A percentile compares a stretch with the other conserved stretches of the same genome.
Evolutionary conservation across 2,797 vertebrate species (phyloP).

Genomic region (Fringilla coelebs): DNA sequence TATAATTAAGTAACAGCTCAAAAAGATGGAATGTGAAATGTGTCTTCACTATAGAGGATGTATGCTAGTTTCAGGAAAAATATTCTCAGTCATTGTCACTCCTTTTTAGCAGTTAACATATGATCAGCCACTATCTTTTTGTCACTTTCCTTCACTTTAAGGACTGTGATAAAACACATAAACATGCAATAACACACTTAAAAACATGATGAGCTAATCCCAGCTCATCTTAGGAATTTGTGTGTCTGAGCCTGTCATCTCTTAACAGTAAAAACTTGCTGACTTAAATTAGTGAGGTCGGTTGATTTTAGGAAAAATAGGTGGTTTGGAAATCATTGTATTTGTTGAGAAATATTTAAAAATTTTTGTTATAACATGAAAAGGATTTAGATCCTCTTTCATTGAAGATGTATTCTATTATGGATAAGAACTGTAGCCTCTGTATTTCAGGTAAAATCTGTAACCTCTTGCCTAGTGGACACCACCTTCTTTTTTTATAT

Average conservation of each 20-base stretch:
- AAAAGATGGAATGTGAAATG: background rate
- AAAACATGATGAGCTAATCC: background rate
- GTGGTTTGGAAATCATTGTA: background rate
- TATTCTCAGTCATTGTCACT: background rate
- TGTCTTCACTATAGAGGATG: background rate
- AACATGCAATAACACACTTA: background rate
- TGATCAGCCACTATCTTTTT: background rate
- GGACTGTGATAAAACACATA: background rate
- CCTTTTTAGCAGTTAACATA: background rate
- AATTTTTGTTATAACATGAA: background rate
- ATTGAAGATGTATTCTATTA: background rate
- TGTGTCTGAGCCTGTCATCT: background rate
- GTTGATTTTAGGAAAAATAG: background rate
- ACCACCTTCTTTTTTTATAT: background rate
- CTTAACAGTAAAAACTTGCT: background rate
- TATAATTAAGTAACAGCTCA: background rate
- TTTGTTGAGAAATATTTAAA: background rate
- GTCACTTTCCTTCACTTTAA: background rate
- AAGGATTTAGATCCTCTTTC: background rate
- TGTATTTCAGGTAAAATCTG: background rate
- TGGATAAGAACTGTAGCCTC: background rate
- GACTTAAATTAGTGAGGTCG: background rate
- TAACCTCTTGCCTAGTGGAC: background rate
- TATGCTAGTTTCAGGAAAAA: background rate
- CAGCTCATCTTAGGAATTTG: background rate